Conservation (phyloP, 2,797 vertebrate species). For the Nannoperca australis region DNA sequence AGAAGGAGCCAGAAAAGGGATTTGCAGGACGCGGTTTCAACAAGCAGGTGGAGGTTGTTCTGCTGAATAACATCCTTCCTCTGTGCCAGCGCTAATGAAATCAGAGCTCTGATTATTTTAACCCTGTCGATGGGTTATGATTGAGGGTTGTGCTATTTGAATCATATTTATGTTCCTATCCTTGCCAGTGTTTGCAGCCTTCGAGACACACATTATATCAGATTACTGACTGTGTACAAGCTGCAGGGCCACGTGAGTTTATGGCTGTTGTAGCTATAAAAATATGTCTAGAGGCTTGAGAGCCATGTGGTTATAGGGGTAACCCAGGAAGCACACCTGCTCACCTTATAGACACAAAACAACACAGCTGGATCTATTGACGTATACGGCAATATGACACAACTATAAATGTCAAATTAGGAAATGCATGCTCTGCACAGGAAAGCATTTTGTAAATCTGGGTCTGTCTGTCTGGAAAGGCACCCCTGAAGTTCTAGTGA, state of each 20-base stretch:
- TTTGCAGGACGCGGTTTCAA: constrained; percentile 44
- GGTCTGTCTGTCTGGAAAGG: not conserved
- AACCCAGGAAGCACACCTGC: constrained; percentile 11
- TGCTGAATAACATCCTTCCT: constrained; percentile 43
- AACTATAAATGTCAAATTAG: constrained; percentile 1
- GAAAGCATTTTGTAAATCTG: not conserved
- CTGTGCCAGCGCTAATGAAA: constrained; percentile 52
- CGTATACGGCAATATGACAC: not conserved
- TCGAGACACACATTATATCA: constrained; percentile 32
- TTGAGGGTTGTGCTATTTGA: constrained; percentile 32
- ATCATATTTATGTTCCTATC: constrained; percentile 33
- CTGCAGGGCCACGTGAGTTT: constrained; percentile 30
- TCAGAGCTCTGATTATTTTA: constrained; percentile 56
- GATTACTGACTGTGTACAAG: constrained; percentile 29
- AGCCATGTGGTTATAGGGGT: not conserved
- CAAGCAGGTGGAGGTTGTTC: constrained; percentile 28
- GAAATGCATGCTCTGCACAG: not conserved
- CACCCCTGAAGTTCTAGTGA: not conserved
- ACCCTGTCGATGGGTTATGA: constrained; percentile 35
- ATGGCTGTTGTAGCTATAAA: constrained; percentile 4
- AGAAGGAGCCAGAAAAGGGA: not conserved
- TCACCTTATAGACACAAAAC: not conserved
- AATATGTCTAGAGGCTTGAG: constrained; percentile 17
- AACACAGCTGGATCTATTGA: constrained; percentile 7
- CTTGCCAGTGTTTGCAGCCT: constrained; percentile 29